Base-by-base conservation (phyloP, 1,140 invertebrate genomes). In the Saccostrea cuccullata region DNA sequence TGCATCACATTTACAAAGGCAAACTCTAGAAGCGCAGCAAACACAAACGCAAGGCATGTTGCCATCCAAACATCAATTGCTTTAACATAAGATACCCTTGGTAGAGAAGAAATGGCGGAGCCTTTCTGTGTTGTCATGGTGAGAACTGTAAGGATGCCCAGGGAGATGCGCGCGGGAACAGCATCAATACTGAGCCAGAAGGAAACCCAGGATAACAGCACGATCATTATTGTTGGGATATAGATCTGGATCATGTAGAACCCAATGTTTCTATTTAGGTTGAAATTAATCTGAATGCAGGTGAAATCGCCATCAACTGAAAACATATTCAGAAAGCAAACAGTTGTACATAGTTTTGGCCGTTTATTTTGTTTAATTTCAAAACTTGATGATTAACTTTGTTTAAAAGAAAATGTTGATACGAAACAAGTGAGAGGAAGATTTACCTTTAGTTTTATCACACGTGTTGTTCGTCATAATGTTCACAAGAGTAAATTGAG, bases 201-300 rank as follows among this genome's bases (percentile, higher is more conserved):
- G 0, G 90, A 91, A 1, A 91, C 98, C 98, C 98, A 99, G 0
- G 98, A 98, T 0, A 99, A 95, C 0, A 99, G 97, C 0, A 99
- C 98, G 89, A 99, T 98, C 70, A 99, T 96, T 82, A 98, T 97
- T 93, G 98, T 98, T 0, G 98, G 98, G 47, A 98, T 96, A 95
- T 98, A 98, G 11, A 98, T 97, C 95, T 98, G 97, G 90, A 98
- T 97, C 9, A 99, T 96, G 95, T 98, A 99, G 94, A 98, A 98
- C 73, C 98, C 98, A 1, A 97, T 98, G 93, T 98, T 97, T 15
- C 98, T 96, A 91, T 97, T 97, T 4, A 99, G 96, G 94, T 98
- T 98, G 95, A 99, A 98, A 88, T 97, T 97, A 0, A 97, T 97
- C 88, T 97, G 95, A 8, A 98, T 94, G 95, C 92, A 92, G 26